Evolutionary conservation across 2,888 invertebrate species (phyloP).

Genomic region (Hoplodrina ambigua): DNA sequence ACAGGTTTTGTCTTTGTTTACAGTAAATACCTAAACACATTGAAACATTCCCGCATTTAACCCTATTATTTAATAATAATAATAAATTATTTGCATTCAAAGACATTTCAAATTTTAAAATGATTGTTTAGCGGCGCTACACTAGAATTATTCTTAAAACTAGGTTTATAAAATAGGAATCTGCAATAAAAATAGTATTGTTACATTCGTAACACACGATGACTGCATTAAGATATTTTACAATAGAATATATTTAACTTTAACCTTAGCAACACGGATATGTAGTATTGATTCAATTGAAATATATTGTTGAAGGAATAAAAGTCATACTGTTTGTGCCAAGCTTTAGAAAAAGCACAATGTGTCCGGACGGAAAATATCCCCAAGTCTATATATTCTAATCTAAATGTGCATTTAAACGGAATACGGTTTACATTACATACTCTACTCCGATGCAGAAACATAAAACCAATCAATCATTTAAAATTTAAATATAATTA

Average conservation of each 20-base stretch:
- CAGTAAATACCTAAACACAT: slow-evolving; percentile 61
- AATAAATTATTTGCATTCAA: slow-evolving; percentile 79
- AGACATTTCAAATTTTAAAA: slow-evolving; percentile 74
- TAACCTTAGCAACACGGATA: slow-evolving; percentile 71
- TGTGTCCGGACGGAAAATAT: slow-evolving; percentile 78
- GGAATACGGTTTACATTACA: slow-evolving; percentile 45
- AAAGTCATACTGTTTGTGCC: slow-evolving; percentile 53
- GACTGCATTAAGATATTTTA: slow-evolving; percentile 53
- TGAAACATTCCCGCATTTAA: slow-evolving; percentile 73
- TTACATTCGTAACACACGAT: slow-evolving; percentile 55
- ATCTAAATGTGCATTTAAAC: slow-evolving; percentile 47
- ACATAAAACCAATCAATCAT: slow-evolving; percentile 47
- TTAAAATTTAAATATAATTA: slow-evolving; percentile 49
- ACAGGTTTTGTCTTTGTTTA: slow-evolving; percentile 60
- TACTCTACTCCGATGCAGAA: slow-evolving; percentile 47
- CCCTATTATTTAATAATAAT: slow-evolving; percentile 69
- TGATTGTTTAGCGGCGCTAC: slow-evolving; percentile 65
- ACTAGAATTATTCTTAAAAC: slow-evolving; percentile 83
- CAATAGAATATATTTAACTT: slow-evolving; percentile 57
- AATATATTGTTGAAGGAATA: slow-evolving; percentile 45
- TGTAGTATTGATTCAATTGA: slow-evolving; percentile 63
- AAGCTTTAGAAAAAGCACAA: slow-evolving; percentile 53
- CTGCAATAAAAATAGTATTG: slow-evolving; percentile 84
- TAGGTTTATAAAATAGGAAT: slow-evolving; percentile 88
- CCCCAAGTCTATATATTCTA: slow-evolving; percentile 54